phyloP scores from a whole-genome alignment of 2,888 invertebrate species.

The Stenodera caucasica region DNA sequence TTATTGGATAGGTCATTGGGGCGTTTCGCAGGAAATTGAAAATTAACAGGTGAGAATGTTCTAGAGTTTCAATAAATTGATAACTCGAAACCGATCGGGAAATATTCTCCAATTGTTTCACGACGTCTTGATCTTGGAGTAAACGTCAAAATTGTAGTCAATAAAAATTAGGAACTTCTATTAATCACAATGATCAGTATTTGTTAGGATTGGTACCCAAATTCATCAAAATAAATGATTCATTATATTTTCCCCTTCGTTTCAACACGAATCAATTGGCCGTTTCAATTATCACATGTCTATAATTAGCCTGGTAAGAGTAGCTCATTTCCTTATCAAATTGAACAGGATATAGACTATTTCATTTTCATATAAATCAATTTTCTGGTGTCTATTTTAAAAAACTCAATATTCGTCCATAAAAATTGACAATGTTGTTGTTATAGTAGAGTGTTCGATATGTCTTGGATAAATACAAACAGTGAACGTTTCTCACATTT shows the following conservation, averaged over 20 bases:
- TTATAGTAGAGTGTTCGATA: neutral
- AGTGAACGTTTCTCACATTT: neutral
- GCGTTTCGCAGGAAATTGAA: too few relatives aligned
- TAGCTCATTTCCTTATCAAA: neutral
- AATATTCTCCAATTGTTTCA: too few relatives aligned
- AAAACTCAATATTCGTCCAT: too few relatives aligned
- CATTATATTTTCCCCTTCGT: neutral
- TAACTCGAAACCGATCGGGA: too few relatives aligned
- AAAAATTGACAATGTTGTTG: neutral
- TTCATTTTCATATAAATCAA: neutral
- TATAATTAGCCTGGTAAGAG: neutral
- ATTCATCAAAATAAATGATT: conserved; percentile 2
- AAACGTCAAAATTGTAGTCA: too few relatives aligned
- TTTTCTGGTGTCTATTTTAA: neutral
- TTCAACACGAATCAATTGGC: neutral
- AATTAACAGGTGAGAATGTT: too few relatives aligned
- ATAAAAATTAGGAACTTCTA: neutral
- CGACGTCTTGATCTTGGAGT: too few relatives aligned
- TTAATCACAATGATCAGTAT: neutral
- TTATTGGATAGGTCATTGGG: too few relatives aligned
- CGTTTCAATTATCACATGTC: neutral
- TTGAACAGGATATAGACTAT: neutral
- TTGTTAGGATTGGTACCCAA: too few relatives aligned
- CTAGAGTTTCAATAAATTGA: too few relatives aligned
- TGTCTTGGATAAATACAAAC: neutral